Evolutionary conservation across 2,113 vertebrate genomes (phyloP), one percentile per base, ranked within the genome.

Genomic region (Neolamprologus fasciatus): DNA sequence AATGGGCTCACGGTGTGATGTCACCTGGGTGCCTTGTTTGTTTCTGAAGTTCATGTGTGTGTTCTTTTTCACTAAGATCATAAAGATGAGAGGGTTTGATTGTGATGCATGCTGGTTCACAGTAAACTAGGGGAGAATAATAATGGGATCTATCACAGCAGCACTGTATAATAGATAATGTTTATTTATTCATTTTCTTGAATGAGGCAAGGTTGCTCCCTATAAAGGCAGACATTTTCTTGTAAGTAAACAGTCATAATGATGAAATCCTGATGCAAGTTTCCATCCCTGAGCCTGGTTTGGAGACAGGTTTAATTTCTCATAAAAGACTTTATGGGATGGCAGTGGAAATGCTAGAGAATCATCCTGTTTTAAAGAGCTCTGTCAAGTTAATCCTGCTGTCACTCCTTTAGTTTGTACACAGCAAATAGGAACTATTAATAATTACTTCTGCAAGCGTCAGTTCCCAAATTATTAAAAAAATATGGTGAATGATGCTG

Each of bases 21-120:
- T 90, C 84, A 61, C 68, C 79, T 23, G 23, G 37, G 7, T 19
- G 31, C 51, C 53, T 35, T 21, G 55, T 86, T 76, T 89, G 55
- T 86, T 89, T 35, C 54, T 73, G 42, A 78, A 19, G 45, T 47
- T n/a, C 23, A n/a, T 50, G 26, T 73, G 61, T 83, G 21, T 63
- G 88, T 68, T 76, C 33, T 57, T 54, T 83, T 31, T 66, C 23
- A 4, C 3, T 28, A 7, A 14, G 42, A 73, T 73, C 12, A 63
- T 66, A 82, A 23, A 16, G 31, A 31, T 19, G 14, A 53, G 21
- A 45, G 17, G 73, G 73, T n/a, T 78, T 78, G 47, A 78, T 51
- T 33, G 26, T 47, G 73, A 78, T 78, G 26, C 7, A 78, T 78
- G 9, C 42, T 78, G 45, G 26, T 51, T 78, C 73, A 78, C 45